Conservation (phyloP, 2,113 vertebrate species). For the Montifringilla adamsi region DNA sequence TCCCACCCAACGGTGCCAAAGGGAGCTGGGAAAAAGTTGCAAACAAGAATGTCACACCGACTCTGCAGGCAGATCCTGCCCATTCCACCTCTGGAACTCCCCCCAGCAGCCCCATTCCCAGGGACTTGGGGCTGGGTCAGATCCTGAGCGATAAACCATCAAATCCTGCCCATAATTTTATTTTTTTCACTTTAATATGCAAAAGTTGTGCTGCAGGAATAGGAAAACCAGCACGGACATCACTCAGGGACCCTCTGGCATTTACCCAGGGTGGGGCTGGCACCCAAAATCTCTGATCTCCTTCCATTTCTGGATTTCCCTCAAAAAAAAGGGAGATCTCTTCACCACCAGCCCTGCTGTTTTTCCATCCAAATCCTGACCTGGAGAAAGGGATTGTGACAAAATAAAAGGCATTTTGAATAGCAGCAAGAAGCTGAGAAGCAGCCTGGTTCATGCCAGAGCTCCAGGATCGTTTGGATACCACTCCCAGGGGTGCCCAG, state of each 20-base stretch:
- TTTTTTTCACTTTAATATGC: neutral
- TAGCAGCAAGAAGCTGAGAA: neutral
- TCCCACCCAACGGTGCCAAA: neutral
- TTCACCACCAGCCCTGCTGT: neutral
- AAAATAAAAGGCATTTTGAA: neutral
- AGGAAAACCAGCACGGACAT: neutral
- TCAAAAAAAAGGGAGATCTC: neutral
- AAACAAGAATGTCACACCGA: neutral
- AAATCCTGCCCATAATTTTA: neutral
- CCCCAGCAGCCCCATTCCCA: neutral
- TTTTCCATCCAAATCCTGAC: neutral
- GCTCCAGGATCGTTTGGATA: neutral
- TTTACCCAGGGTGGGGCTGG: neutral
- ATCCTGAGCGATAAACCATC: neutral
- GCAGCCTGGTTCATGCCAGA: neutral
- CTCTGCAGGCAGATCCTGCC: neutral
- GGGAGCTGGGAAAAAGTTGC: neutral
- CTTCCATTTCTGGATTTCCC: neutral
- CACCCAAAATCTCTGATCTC: neutral
- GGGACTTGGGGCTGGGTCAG: fast-evolving
- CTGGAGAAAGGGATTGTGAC: neutral
- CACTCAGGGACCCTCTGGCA: neutral
- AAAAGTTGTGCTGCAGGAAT: neutral
- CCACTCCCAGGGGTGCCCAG: fast-evolving
- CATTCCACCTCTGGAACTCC: neutral